Evolutionary conservation across 2,797 vertebrate species (phyloP).

Genomic region (Sarcoramphus papa): DNA sequence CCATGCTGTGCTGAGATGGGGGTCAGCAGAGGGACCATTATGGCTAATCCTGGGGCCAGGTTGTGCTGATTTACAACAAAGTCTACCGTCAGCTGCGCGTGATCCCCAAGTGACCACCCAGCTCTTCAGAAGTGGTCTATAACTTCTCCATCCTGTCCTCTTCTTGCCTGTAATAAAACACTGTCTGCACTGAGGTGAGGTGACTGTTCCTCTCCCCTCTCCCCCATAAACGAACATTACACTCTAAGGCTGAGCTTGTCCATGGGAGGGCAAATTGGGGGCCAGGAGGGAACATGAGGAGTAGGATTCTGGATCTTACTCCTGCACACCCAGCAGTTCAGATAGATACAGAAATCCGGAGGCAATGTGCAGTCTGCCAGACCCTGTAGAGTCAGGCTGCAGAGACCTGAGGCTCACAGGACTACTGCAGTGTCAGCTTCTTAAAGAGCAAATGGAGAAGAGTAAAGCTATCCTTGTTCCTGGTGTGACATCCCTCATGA

Average conservation of each 20-base stretch:
- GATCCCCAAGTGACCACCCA: not conserved
- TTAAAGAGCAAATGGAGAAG: not conserved
- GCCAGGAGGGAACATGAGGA: not conserved
- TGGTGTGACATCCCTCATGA: not conserved
- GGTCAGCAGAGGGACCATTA: not conserved
- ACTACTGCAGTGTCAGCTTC: not conserved
- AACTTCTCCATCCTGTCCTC: not conserved
- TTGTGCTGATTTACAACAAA: not conserved
- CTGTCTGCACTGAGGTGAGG: not conserved
- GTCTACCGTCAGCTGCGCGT: accelerated
- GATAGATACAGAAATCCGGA: not conserved
- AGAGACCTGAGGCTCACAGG: not conserved
- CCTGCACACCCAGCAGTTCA: not conserved
- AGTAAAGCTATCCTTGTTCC: not conserved
- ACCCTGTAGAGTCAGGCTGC: not conserved
- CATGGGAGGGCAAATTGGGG: not conserved
- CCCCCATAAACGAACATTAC: not conserved
- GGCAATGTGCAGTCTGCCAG: not conserved
- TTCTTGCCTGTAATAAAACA: not conserved
- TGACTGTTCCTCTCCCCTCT: not conserved
- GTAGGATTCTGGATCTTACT: not conserved
- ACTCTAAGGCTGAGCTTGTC: not conserved
- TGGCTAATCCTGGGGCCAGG: not conserved
- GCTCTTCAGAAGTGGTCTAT: not conserved
- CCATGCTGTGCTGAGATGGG: not conserved